Evolutionary conservation across 1,140 invertebrate species (phyloP).

Genomic region (Trypoxylus dichotomus): DNA sequence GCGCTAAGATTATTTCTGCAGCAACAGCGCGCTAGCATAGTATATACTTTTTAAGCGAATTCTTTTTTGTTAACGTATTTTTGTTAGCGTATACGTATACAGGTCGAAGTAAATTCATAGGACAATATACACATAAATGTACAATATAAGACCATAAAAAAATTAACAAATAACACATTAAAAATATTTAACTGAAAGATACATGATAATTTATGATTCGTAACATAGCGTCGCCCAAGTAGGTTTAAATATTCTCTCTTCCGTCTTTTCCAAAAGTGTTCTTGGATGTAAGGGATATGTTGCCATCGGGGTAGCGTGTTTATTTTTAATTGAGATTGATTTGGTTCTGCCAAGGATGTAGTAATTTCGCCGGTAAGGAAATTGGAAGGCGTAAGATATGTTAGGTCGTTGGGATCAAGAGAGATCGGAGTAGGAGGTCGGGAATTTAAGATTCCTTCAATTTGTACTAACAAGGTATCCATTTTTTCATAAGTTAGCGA

Average conservation of each 20-base stretch:
- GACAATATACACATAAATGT: no score
- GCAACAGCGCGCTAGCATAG: no score
- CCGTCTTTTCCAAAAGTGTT: conserved; percentile 46
- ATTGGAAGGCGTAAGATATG: neutral
- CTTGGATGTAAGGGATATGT: conserved; percentile 36
- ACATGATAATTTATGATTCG: no score
- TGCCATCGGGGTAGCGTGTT: conserved; percentile 37
- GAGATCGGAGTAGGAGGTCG: neutral
- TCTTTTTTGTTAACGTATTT: no score
- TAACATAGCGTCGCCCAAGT: conserved; percentile 37
- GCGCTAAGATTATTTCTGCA: no score
- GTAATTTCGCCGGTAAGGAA: neutral
- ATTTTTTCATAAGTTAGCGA: conserved; percentile 27
- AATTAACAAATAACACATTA: no score
- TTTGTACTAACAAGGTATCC: conserved; percentile 26
- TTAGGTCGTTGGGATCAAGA: neutral
- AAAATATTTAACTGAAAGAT: no score
- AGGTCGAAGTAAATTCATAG: no score
- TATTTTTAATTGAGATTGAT: no score
- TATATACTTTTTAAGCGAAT: no score
- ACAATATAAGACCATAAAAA: no score
- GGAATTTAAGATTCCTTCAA: conserved; percentile 30
- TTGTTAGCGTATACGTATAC: no score
- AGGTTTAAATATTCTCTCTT: conserved; percentile 40
- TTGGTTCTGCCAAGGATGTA: conserved; percentile 36